Evolutionary conservation across 2,113 vertebrate genomes (phyloP).

Genomic region (Plestiodon gilberti): DNA sequence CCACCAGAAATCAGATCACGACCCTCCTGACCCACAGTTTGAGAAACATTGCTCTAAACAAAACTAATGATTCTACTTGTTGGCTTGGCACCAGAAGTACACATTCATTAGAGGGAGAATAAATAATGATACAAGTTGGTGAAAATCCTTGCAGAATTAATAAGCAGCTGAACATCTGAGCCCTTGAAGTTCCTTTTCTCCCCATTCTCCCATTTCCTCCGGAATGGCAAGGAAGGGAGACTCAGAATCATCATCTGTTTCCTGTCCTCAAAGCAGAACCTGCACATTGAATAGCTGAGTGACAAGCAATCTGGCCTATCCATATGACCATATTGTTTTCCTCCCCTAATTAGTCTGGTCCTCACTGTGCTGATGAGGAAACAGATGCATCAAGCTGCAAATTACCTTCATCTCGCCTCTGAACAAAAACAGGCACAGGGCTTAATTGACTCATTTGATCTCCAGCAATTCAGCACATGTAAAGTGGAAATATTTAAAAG

Average conservation of each 20-base stretch:
- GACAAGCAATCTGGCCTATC: conserved; percentile 85
- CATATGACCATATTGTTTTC: conserved; percentile 87
- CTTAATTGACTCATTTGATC: conserved; percentile 84
- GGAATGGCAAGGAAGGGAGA: conserved; percentile 34
- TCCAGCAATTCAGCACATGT: conserved; percentile 74
- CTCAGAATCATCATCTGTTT: conserved; percentile 63
- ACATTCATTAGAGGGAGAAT: neutral
- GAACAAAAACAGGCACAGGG: conserved; percentile 75
- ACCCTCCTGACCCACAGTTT: no score
- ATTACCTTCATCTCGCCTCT: conserved; percentile 79
- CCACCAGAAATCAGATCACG: no score
- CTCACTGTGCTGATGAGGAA: conserved; percentile 83
- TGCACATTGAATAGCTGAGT: conserved; percentile 75
- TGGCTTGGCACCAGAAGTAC: neutral
- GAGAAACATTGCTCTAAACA: neutral
- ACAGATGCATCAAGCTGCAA: conserved; percentile 82
- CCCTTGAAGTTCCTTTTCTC: conserved; percentile 30
- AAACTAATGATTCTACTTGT: neutral
- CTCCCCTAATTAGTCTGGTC: conserved; percentile 82
- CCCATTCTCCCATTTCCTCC: neutral
- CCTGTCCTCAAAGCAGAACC: conserved; percentile 70
- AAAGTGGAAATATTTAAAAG: conserved; percentile 78
- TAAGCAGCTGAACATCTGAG: conserved; percentile 60
- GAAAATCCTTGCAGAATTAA: conserved; percentile 48
- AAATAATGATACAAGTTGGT: neutral